phyloP scores from a whole-genome alignment of 2,113 vertebrate genomes.

The Amblyornis subalaris region DNA sequence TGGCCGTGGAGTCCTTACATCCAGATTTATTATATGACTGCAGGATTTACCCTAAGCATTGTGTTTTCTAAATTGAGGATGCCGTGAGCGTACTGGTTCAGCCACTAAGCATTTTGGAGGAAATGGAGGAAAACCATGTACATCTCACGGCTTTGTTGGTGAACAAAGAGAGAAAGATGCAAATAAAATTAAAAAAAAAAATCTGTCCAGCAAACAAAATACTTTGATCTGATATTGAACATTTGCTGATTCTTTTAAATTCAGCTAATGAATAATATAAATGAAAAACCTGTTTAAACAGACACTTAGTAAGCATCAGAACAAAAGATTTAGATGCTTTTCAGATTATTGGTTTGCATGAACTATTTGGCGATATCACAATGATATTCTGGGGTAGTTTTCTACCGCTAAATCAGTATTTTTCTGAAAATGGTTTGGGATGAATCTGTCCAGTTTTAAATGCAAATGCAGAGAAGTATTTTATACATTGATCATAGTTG shows the following conservation, averaged over 20 bases:
- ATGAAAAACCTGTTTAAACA: neutral
- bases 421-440: neutral
- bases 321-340: neutral
- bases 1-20: rapidly evolving
- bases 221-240: neutral
- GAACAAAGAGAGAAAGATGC: neutral
- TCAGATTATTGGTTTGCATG: neutral
- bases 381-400: neutral
- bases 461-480: neutral
- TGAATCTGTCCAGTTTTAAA: neutral
- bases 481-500: neutral
- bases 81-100: neutral
- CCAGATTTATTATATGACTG: neutral
- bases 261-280: neutral
- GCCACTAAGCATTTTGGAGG: neutral
- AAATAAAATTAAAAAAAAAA: neutral
- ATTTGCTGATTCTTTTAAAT: neutral
- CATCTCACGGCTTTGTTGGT: neutral
- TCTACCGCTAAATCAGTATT: neutral
- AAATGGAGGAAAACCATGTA: neutral
- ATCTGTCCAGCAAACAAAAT: neutral
- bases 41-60: neutral
- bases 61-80: neutral
- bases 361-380: neutral
- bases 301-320: neutral